These are phyloP conservation scores for Schizotus pectinicornis DNA, from an alignment of 2,888 invertebrate genomes.

Conservation along the genomic window DNA sequence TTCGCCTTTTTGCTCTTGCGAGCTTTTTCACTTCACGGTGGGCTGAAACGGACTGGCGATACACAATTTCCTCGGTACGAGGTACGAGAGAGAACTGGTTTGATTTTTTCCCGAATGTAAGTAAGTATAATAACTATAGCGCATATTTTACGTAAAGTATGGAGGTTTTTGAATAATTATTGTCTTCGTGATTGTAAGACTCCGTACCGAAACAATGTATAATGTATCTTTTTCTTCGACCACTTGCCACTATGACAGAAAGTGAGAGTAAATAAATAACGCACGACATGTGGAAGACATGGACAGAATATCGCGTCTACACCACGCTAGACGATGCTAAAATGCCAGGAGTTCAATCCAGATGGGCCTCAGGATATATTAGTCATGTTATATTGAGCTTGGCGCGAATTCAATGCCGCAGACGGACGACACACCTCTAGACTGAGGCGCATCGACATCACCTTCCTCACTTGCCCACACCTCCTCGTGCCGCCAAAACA, in stretches of 20 bases:
- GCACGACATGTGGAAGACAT: slow-evolving; percentile 7
- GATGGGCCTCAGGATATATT: slow-evolving; percentile 57
- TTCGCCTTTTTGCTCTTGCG: slow-evolving; percentile 36
- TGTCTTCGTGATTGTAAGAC: too few relatives aligned
- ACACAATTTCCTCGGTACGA: slow-evolving; percentile 37
- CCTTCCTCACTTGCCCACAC: neutral
- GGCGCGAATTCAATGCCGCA: slow-evolving; percentile 57
- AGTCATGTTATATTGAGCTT: slow-evolving; percentile 58
- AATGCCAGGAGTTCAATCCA: slow-evolving; percentile 46
- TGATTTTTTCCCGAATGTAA: slow-evolving; percentile 40
- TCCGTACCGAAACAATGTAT: too few relatives aligned
- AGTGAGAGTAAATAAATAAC: slow-evolving; percentile 19
- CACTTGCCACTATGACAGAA: neutral
- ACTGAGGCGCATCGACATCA: slow-evolving; percentile 30
- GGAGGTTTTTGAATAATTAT: neutral
- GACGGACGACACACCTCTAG: slow-evolving; percentile 47
- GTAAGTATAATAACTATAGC: slow-evolving; percentile 45
- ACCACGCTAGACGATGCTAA: slow-evolving; percentile 26
- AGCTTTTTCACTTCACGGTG: slow-evolving; percentile 29
- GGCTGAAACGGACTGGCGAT: slow-evolving; percentile 29
- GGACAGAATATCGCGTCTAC: slow-evolving; percentile 4
- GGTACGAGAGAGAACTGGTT: slow-evolving; percentile 39
- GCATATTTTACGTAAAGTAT: slow-evolving; percentile 41
- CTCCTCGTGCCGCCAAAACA: neutral
- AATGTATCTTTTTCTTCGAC: too few relatives aligned